Conservation (phyloP, 1,140 invertebrate genomes). For the Acromyrmex echinatior region DNA sequence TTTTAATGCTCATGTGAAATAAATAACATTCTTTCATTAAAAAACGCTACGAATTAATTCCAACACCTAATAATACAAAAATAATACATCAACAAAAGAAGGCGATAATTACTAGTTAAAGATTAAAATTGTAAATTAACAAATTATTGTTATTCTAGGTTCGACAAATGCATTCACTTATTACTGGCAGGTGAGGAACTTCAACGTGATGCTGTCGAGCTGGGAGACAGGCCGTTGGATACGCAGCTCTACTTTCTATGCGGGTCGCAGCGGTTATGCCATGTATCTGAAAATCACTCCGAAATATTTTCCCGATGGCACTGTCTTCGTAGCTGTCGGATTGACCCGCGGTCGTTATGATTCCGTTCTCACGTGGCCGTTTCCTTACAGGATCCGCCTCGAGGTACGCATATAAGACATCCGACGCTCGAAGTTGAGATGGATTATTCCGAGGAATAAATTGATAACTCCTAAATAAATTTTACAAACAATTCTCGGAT, state of each 20-base stretch:
- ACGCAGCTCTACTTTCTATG: conserved; percentile 85
- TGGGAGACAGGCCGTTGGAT: conserved; percentile 83
- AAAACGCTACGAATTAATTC: no score
- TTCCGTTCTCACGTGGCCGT: conserved; percentile 85
- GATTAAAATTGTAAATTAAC: neutral
- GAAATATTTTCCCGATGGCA: conserved; percentile 84
- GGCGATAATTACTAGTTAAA: neutral
- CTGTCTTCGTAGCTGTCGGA: conserved; percentile 85
- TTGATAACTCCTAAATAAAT: neutral
- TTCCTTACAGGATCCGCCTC: conserved; percentile 82
- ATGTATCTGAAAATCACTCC: conserved; percentile 78
- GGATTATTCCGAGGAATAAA: neutral
- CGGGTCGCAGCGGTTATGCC: conserved; percentile 76
- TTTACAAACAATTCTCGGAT: neutral
- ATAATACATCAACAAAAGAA: neutral
- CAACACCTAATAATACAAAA: neutral
- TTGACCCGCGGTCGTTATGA: conserved; percentile 83
- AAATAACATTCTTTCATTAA: no score
- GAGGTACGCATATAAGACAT: conserved; percentile 67
- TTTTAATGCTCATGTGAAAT: no score
- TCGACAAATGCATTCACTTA: conserved; percentile 80
- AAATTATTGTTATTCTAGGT: conserved; percentile 37
- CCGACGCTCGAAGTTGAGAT: neutral
- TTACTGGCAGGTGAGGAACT: conserved; percentile 84
- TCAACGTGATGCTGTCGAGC: conserved; percentile 82